Conservation (phyloP, 2,113 vertebrate genomes). For the Hippocampus zosterae region DNA sequence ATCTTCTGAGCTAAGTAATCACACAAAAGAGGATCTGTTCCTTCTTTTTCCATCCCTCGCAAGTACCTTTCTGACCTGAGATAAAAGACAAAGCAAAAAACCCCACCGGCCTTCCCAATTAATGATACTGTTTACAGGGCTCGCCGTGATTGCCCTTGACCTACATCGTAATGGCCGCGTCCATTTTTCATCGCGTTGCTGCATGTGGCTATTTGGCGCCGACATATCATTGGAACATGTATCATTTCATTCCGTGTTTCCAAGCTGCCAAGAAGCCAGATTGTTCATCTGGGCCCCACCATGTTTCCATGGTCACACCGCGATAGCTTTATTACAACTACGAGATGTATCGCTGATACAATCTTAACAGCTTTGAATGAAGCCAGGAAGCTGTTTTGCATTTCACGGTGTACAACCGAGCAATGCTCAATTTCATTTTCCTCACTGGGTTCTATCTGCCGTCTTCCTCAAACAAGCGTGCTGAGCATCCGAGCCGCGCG, state of each 20-base stretch:
- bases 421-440: background rate
- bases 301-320: conserved; percentile 10
- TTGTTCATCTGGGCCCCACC: conserved; percentile 13
- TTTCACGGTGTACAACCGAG: background rate
- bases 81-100: background rate
- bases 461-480: background rate
- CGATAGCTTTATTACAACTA: conserved; percentile 9
- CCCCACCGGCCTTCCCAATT: conserved; percentile 18
- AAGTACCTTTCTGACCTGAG: background rate
- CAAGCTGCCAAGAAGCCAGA: background rate
- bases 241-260: conserved; percentile 3
- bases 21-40: conserved; percentile 1
- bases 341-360: conserved; percentile 9
- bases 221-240: conserved; percentile 25
- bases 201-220: conserved; percentile 3
- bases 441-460: background rate
- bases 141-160: conserved; percentile 31
- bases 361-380: background rate
- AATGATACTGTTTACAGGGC: conserved; percentile 7
- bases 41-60: background rate
- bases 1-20: conserved; percentile 17
- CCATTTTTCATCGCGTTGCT: conserved; percentile 13
- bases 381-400: background rate
- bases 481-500: background rate
- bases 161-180: conserved; percentile 22